A percentile compares a stretch with the other conserved stretches of the same genome.
These are phyloP conservation scores for Mesitornis unicolor DNA, from an alignment of 2,113 vertebrate species.

Conservation along the genomic window DNA sequence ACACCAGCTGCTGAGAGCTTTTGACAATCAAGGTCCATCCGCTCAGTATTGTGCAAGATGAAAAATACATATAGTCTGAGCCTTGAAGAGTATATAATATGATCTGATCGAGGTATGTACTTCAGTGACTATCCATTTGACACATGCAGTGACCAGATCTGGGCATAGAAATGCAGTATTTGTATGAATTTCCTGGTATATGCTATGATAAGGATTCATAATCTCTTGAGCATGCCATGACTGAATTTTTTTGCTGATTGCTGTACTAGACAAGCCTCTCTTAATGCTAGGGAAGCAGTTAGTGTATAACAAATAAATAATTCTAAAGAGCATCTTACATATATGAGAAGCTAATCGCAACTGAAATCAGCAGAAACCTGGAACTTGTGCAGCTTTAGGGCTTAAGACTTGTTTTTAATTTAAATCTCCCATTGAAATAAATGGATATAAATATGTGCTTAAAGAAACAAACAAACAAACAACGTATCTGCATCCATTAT, in stretches of 20 bases:
- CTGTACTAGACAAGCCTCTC: neutral
- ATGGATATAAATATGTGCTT: neutral
- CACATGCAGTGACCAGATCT: neutral
- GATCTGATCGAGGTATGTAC: neutral
- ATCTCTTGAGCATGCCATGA: neutral
- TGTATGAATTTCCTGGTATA: neutral
- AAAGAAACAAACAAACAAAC: no score
- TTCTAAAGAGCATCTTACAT: neutral
- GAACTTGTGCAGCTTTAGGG: neutral
- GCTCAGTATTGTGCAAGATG: neutral
- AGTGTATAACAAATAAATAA: neutral
- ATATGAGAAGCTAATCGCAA: neutral
- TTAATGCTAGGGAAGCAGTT: neutral
- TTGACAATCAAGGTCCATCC: slow-evolving; percentile 1
- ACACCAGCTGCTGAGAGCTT: neutral
- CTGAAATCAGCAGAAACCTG: neutral
- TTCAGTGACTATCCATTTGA: neutral
- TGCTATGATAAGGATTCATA: neutral
- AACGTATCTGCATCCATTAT: neutral
- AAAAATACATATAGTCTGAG: neutral
- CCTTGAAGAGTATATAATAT: neutral
- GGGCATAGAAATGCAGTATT: neutral
- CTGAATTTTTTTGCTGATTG: neutral
- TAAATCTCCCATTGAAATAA: neutral
- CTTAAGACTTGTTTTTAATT: neutral